Conservation (phyloP, 2,113 vertebrate species). For the cattle (Bos taurus) region DNA sequence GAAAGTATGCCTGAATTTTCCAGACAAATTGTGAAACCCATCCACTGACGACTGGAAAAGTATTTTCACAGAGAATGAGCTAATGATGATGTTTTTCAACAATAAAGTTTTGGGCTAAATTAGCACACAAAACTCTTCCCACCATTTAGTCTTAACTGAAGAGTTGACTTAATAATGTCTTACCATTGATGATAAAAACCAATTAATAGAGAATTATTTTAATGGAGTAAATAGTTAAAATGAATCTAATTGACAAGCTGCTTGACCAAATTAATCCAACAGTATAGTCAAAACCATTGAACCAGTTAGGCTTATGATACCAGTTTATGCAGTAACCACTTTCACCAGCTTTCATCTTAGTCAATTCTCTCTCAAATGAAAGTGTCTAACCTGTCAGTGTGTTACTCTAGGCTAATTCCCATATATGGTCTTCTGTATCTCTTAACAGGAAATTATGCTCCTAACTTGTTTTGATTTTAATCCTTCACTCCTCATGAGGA, state of each 20-base stretch:
- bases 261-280: neutral
- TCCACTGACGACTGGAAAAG: neutral
- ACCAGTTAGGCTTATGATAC: neutral
- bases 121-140: neutral
- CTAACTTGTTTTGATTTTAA: conserved; percentile 6
- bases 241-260: neutral
- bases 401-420: neutral
- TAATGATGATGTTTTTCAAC: neutral
- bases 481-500: neutral
- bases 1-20: neutral
- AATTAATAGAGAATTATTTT: neutral
- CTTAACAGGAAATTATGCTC: neutral
- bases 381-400: neutral
- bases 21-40: neutral
- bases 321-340: neutral
- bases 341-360: neutral
- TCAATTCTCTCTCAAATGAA: neutral
- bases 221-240: neutral
- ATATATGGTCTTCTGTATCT: neutral
- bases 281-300: neutral
- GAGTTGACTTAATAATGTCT: neutral
- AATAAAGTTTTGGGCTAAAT: neutral
- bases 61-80: conserved; percentile 19
- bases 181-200: conserved; percentile 3
- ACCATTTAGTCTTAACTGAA: neutral